These are phyloP conservation scores for Chymomyza caudatula DNA, from an alignment of 2,888 invertebrate genomes.

Conservation along the genomic window DNA sequence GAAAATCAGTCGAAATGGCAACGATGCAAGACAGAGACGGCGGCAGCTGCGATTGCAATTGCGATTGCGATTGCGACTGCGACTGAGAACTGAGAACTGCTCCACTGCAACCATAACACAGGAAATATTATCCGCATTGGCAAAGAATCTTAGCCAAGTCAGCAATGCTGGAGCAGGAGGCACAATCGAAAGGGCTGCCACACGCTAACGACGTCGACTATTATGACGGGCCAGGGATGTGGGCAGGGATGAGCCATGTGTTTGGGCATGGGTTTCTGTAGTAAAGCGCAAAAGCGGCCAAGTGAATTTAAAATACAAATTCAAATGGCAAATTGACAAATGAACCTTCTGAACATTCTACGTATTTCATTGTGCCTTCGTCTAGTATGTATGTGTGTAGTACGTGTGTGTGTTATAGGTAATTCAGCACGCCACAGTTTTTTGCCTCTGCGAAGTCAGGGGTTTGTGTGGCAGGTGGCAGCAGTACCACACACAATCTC, in stretches of 20 bases:
- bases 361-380: conserved; percentile 56
- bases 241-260: conserved; percentile 9
- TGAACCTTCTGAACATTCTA: conserved; percentile 69
- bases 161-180: not conserved
- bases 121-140: conserved; percentile 71
- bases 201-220: not conserved
- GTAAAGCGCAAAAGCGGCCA: conserved; percentile 61
- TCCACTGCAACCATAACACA: conserved; percentile 56
- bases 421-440: conserved; percentile 36
- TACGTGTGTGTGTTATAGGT: conserved; percentile 16
- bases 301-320: conserved; percentile 70
- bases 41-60: not conserved
- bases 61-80: conserved; percentile 28
- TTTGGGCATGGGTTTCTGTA: not conserved
- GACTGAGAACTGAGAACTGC: conserved; percentile 63
- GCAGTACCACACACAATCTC: conserved; percentile 8
- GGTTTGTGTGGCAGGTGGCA: conserved; percentile 7
- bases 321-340: conserved; percentile 71
- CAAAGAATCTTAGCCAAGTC: conserved; percentile 54
- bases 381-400: conserved; percentile 15
- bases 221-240: not conserved
- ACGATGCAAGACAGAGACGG: not conserved
- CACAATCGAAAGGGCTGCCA: not conserved
- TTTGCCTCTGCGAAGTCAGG: conserved; percentile 24
- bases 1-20: conserved; percentile 46